These are phyloP conservation scores for Litoditis marina DNA, from an alignment of 2,888 invertebrate genomes.

Conservation along the genomic window DNA sequence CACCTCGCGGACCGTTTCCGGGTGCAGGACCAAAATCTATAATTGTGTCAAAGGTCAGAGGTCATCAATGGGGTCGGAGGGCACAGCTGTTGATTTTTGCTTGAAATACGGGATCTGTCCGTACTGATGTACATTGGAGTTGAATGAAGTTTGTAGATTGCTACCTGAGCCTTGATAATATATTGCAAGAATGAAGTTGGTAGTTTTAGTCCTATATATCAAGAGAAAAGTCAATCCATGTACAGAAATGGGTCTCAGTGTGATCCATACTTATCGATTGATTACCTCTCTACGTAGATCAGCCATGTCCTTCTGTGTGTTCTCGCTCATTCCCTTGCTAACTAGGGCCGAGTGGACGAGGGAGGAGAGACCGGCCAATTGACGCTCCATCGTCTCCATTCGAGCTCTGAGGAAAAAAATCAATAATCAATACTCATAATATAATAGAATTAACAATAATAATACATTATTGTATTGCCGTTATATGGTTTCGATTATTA, in stretches of 20 bases:
- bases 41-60: neutral
- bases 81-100: too few relatives aligned
- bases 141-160: neutral
- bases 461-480: too few relatives aligned
- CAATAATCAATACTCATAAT: neutral
- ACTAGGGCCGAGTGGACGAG: slow-evolving; percentile 54
- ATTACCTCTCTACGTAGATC: slow-evolving; percentile 50
- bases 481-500: too few relatives aligned
- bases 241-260: too few relatives aligned
- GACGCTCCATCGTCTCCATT: slow-evolving; percentile 60
- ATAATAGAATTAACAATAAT: neutral
- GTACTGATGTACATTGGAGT: neutral
- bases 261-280: too few relatives aligned
- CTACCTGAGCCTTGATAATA: too few relatives aligned
- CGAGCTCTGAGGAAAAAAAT: slow-evolving; percentile 33
- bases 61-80: neutral
- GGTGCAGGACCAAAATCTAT: slow-evolving; percentile 41
- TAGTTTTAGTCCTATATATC: too few relatives aligned
- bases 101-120: too few relatives aligned
- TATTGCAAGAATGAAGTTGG: too few relatives aligned
- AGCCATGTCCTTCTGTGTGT: slow-evolving; percentile 52
- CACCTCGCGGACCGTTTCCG: slow-evolving; percentile 24
- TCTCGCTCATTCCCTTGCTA: slow-evolving; percentile 48
- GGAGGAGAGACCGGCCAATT: slow-evolving; percentile 49
- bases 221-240: too few relatives aligned